phyloP scores from a whole-genome alignment of 2,113 vertebrate genomes.

The Saimiri boliviensis region DNA sequence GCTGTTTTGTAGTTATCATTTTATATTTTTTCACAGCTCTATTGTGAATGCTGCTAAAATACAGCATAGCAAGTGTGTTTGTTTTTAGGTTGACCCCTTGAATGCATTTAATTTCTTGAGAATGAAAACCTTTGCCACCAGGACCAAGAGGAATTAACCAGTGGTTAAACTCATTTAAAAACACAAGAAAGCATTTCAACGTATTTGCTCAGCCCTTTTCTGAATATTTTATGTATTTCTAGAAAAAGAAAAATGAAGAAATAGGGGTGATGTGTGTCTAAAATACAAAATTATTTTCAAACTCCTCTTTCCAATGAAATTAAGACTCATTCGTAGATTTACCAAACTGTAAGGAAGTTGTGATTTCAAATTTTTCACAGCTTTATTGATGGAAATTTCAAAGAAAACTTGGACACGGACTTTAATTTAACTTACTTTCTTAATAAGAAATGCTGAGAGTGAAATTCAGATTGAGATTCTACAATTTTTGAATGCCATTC shows the following conservation, averaged over 20 bases:
- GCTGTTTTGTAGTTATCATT: slow-evolving; percentile 34
- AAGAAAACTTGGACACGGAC: slow-evolving; percentile 46
- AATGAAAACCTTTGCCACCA: slow-evolving; percentile 54
- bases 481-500: not conserved
- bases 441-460: slow-evolving; percentile 16
- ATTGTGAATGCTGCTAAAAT: not conserved
- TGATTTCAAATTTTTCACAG: not conserved
- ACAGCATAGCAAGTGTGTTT: slow-evolving; percentile 3
- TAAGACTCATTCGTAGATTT: slow-evolving; percentile 28
- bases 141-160: slow-evolving; percentile 45
- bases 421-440: slow-evolving; percentile 47
- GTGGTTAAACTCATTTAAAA: slow-evolving; percentile 31
- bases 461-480: not conserved
- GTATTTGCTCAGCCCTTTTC: slow-evolving; percentile 1
- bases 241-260: not conserved
- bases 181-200: slow-evolving; percentile 20
- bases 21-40: slow-evolving; percentile 46
- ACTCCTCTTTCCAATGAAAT: slow-evolving; percentile 15
- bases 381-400: slow-evolving; percentile 34
- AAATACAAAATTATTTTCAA: slow-evolving; percentile 19
- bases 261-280: not conserved
- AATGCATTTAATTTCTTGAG: slow-evolving; percentile 18
- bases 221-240: slow-evolving; percentile 12
- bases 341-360: slow-evolving; percentile 7
- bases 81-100: slow-evolving; percentile 46